A percentile compares a stretch with the other conserved stretches of the same genome.
Evolutionary conservation across 2,113 vertebrate genomes (phyloP).

Genomic region (Anhinga anhinga): DNA sequence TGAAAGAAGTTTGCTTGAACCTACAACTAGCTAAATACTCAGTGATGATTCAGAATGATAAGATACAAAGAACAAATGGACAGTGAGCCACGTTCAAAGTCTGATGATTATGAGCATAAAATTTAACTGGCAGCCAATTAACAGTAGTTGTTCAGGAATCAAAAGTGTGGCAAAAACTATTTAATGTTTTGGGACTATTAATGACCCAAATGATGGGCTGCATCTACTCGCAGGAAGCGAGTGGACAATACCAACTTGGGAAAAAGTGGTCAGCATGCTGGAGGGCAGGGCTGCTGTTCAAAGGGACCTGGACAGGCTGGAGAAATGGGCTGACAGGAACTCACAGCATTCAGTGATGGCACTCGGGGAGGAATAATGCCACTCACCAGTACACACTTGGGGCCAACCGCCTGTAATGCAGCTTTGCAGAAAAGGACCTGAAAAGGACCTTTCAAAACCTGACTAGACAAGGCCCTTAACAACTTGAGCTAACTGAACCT

Average conservation of each 20-base stretch:
- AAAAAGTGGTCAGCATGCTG: not conserved
- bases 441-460: not conserved
- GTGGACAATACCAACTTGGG: not conserved
- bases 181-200: not conserved
- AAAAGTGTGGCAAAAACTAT: not conserved
- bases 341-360: accelerated
- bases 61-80: not conserved
- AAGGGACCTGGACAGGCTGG: not conserved
- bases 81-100: not conserved
- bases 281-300: not conserved
- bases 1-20: not conserved
- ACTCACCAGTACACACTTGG: accelerated
- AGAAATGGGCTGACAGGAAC: not conserved
- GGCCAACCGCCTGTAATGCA: not conserved
- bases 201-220: not conserved
- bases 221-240: accelerated
- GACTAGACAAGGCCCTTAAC: not conserved
- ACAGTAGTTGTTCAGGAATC: not conserved
- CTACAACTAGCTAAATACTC: not conserved
- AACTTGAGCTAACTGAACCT: not conserved
- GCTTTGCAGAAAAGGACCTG: not conserved
- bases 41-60: not conserved
- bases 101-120: not conserved
- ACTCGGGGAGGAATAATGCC: accelerated
- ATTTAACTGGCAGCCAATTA: not conserved